Percentiles rank a stretch among this genome's conserved stretches.
Evolutionary conservation across 2,797 vertebrate species (phyloP).

Genomic region (Falco cherrug): DNA sequence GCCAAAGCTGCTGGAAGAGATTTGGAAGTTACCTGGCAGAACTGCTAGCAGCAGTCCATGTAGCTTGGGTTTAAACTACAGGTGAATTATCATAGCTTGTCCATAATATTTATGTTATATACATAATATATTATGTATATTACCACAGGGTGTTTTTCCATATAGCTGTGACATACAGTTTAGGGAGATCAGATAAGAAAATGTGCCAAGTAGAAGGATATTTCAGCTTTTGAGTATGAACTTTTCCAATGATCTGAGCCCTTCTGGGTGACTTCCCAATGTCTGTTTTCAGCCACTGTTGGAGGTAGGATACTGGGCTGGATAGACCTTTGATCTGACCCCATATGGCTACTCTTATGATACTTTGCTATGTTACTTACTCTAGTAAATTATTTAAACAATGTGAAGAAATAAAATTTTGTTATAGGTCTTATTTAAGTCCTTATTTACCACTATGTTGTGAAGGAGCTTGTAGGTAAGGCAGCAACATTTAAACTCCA

Average conservation of each 20-base stretch:
- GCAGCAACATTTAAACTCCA: not conserved
- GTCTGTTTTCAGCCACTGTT: not conserved
- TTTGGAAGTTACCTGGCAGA: not conserved
- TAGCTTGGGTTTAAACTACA: not conserved
- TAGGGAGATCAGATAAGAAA: not conserved
- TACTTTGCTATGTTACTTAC: not conserved
- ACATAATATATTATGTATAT: no score
- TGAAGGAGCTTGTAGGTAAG: not conserved
- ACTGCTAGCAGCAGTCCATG: not conserved
- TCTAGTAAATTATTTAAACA: not conserved
- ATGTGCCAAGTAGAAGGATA: not conserved
- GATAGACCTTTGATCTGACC: not conserved
- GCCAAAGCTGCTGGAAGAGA: not conserved
- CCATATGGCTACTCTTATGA: not conserved
- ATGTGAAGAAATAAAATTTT: not conserved
- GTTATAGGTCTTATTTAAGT: not conserved
- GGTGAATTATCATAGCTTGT: not conserved
- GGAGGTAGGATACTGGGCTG: not conserved
- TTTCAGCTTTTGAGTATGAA: not conserved
- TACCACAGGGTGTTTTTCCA: not conserved
- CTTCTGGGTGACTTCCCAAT: not conserved
- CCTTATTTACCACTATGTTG: not conserved
- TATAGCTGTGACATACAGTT: not conserved
- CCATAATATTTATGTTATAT: rapidly evolving
- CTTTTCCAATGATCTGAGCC: not conserved